Percentiles rank a stretch among this genome's conserved stretches.
These are phyloP conservation scores for Rhagoletis pomonella DNA, from an alignment of 1,140 invertebrate species.

Conservation along the genomic window DNA sequence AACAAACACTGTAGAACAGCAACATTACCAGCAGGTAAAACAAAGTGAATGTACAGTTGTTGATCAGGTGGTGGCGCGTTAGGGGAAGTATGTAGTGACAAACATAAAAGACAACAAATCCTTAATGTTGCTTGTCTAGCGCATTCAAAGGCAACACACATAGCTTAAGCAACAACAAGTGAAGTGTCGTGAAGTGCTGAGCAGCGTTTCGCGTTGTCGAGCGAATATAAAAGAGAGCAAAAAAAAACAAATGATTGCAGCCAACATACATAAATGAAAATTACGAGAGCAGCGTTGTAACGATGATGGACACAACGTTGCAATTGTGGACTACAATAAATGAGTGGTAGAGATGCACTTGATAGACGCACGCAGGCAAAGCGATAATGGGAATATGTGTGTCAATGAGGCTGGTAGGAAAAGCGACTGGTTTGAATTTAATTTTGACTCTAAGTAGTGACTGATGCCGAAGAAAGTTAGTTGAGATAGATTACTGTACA, in stretches of 20 bases:
- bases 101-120: background rate
- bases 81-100: background rate
- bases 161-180: background rate
- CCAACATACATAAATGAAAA: constrained; percentile 32
- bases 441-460: too few species aligned
- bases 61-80: background rate
- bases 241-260: background rate
- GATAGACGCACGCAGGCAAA: background rate
- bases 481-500: too few species aligned
- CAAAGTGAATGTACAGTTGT: background rate
- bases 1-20: background rate
- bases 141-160: background rate
- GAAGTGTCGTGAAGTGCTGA: background rate
- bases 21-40: background rate
- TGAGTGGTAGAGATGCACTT: background rate
- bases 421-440: too few species aligned
- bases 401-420: background rate
- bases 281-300: constrained; percentile 23
- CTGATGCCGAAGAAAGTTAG: too few species aligned
- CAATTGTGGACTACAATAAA: constrained; percentile 3
- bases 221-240: constrained; percentile 19
- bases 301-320: background rate
- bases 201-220: constrained; percentile 40
- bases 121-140: constrained; percentile 13
- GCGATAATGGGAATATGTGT: background rate